phyloP scores from a whole-genome alignment of 1,140 invertebrate genomes.

The Phocides pigmalion region DNA sequence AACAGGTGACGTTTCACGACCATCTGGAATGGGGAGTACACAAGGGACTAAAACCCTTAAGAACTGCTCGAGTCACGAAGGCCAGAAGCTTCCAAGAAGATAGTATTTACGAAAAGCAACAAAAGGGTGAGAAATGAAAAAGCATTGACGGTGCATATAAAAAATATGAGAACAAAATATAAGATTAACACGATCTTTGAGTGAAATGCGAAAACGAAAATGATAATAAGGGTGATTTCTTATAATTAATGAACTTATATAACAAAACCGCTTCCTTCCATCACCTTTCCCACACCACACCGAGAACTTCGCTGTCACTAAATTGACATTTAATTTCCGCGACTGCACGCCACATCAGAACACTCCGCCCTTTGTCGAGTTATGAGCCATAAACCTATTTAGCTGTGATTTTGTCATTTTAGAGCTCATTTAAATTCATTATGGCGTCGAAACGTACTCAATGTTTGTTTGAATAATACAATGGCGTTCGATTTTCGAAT shows the following conservation, averaged over 20 bases:
- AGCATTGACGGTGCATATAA: no score
- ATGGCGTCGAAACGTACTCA: background rate
- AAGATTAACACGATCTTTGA: no score
- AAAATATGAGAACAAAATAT: background rate
- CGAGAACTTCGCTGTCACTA: constrained; percentile 36
- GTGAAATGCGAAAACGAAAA: no score
- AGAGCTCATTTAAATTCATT: constrained; percentile 17
- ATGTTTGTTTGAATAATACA: constrained; percentile 17
- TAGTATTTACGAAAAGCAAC: no score
- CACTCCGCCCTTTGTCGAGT: background rate
- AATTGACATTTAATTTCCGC: constrained; percentile 54
- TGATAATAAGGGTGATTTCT: background rate
- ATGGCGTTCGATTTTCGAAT: constrained; percentile 14
- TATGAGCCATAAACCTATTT: constrained; percentile 15
- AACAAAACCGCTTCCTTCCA: background rate
- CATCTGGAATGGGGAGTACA: no score
- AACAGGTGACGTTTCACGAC: no score
- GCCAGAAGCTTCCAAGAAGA: no score
- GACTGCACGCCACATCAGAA: constrained; percentile 5
- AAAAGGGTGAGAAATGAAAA: no score
- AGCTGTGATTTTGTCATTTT: constrained; percentile 7
- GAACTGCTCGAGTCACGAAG: no score
- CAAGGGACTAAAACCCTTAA: no score
- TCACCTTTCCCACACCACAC: background rate
- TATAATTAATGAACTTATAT: no score